A percentile compares a stretch with the other conserved stretches of the same genome.
These are phyloP conservation scores for Monarcha castaneiventris DNA, from an alignment of 2,113 vertebrate species.

Conservation along the genomic window DNA sequence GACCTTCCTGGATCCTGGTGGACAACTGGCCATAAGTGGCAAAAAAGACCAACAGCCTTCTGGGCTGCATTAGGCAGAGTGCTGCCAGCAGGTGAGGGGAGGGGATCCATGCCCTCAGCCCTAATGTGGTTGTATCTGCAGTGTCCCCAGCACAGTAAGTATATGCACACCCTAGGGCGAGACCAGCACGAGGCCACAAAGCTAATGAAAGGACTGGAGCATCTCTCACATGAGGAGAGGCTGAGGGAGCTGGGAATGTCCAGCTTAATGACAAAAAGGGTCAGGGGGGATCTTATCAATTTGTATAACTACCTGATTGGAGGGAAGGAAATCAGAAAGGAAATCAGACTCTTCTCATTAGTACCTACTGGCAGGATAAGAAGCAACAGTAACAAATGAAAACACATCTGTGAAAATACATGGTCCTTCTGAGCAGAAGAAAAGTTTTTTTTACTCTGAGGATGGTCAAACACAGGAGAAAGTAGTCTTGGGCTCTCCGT, in stretches of 20 bases:
- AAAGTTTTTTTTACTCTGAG: not conserved
- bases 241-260: not conserved
- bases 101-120: not conserved
- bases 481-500: not conserved
- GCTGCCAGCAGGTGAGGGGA: not conserved
- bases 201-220: not conserved
- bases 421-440: not conserved
- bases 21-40: not conserved
- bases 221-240: not conserved
- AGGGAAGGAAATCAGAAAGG: not conserved
- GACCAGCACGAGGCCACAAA: not conserved
- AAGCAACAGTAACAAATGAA: not conserved
- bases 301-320: not conserved
- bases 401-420: not conserved
- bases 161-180: not conserved
- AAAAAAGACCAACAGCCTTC: not conserved
- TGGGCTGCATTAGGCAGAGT: not conserved
- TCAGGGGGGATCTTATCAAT: not conserved
- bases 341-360: not conserved
- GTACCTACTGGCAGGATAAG: not conserved
- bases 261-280: not conserved
- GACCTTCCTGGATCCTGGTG: not conserved
- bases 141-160: not conserved
- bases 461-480: not conserved
- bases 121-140: not conserved